Evolutionary conservation across 2,797 vertebrate species (phyloP).

Genomic region (Steatocranus sp.): DNA sequence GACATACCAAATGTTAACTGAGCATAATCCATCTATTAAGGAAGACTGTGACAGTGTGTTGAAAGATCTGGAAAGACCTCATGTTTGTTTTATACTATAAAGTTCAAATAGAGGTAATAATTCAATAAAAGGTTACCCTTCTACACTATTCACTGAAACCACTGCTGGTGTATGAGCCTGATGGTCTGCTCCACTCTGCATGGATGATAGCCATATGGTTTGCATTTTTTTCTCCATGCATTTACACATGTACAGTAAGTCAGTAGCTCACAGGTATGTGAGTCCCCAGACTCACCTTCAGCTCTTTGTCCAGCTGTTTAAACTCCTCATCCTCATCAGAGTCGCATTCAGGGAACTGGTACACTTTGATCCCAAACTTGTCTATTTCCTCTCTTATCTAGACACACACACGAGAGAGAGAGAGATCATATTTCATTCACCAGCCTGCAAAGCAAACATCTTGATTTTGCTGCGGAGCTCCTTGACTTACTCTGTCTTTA

Average conservation of each 20-base stretch:
- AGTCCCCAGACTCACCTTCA: conserved; percentile 81
- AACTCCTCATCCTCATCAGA: conserved; percentile 98
- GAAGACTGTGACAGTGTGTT: not conserved
- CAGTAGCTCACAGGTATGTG: not conserved
- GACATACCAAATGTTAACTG: not conserved
- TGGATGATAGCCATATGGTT: not conserved
- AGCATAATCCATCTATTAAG: accelerated
- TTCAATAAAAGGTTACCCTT: not conserved
- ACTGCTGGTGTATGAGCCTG: not conserved
- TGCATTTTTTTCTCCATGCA: not conserved
- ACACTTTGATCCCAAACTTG: conserved; percentile 96
- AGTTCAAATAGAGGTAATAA: accelerated
- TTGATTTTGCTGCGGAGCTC: not conserved
- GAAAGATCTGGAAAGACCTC: accelerated
- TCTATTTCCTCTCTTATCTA: conserved; percentile 97
- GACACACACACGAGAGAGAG: not conserved
- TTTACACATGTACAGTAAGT: not conserved
- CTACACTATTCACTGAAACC: not conserved
- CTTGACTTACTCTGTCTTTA: conserved; percentile 89
- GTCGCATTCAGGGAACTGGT: conserved; percentile 98
- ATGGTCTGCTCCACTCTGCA: not conserved
- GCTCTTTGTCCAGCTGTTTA: conserved; percentile 95
- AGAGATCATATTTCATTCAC: not conserved
- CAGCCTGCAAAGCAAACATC: not conserved
- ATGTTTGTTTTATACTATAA: not conserved